Evolutionary conservation across 1,140 invertebrate genomes (phyloP).

Genomic region (Agrilus planipennis): DNA sequence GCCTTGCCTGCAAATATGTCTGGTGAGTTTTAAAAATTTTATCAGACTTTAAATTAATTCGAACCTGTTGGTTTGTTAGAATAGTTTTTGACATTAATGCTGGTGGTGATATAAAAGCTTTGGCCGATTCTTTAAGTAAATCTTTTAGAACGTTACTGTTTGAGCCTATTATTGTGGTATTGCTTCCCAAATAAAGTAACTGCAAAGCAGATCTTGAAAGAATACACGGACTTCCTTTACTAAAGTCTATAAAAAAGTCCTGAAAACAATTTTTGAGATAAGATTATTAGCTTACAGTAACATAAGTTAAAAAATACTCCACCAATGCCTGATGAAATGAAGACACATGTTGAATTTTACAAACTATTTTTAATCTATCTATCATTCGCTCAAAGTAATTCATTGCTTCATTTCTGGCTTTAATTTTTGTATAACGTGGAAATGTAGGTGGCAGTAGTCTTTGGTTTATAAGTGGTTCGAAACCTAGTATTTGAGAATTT

Average conservation of each 20-base stretch:
- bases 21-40: conserved; percentile 4
- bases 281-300: neutral
- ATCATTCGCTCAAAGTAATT: conserved; percentile 77
- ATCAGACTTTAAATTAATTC: neutral
- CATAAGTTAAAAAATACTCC: conserved; percentile 10
- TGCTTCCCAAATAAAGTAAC: conserved; percentile 53
- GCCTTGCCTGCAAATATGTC: conserved; percentile 50
- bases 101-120: conserved; percentile 79
- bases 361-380: conserved; percentile 65
- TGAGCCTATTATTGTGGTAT: conserved; percentile 34
- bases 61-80: conserved; percentile 19
- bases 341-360: conserved; percentile 65
- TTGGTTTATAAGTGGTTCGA: conserved; percentile 92
- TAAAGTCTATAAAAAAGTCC: conserved; percentile 93
- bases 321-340: conserved; percentile 77
- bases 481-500: conserved; percentile 53
- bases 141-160: conserved; percentile 56
- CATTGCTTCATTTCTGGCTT: conserved; percentile 67
- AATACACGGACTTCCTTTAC: conserved; percentile 79
- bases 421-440: conserved; percentile 90
- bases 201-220: conserved; percentile 87
- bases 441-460: conserved; percentile 93
- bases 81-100: conserved; percentile 44
- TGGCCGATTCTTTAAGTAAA: conserved; percentile 72
- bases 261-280: conserved; percentile 34